phyloP scores from a whole-genome alignment of 2,888 invertebrate genomes.

The Sclerodermus sp. region DNA sequence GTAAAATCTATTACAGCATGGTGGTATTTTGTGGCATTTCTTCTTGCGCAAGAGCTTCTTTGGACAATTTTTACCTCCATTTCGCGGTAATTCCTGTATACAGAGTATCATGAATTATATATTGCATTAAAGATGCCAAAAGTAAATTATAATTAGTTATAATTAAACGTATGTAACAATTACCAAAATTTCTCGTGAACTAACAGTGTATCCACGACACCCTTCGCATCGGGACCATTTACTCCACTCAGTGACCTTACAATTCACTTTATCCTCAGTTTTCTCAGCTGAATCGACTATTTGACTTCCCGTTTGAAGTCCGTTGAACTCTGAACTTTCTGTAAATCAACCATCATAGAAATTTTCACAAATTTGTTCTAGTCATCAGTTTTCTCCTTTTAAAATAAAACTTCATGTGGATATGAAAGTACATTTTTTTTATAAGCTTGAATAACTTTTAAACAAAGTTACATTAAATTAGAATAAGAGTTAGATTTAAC shows the following conservation, averaged over 20 bases:
- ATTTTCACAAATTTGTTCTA: too few relatives aligned
- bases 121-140: background rate
- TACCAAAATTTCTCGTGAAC: slow-evolving; percentile 45
- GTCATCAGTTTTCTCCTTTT: too few relatives aligned
- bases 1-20: slow-evolving; percentile 44
- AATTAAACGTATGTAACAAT: slow-evolving; percentile 1
- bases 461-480: too few relatives aligned
- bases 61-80: slow-evolving; percentile 69
- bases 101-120: background rate
- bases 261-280: slow-evolving; percentile 60
- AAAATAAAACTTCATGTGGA: too few relatives aligned
- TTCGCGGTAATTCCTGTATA: slow-evolving; percentile 60
- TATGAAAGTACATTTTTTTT: too few relatives aligned
- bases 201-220: slow-evolving; percentile 64
- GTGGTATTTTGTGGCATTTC: slow-evolving; percentile 45
- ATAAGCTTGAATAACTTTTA: too few relatives aligned
- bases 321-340: slow-evolving; percentile 34
- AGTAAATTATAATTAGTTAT: background rate
- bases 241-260: slow-evolving; percentile 78
- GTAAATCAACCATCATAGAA: too few relatives aligned
- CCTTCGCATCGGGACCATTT: slow-evolving; percentile 84
- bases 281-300: slow-evolving; percentile 33
- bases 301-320: slow-evolving; percentile 43
- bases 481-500: too few relatives aligned
- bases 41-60: slow-evolving; percentile 56